Percentiles rank a stretch among this genome's conserved stretches.
These are phyloP conservation scores for Bovichtus diacanthus DNA, from an alignment of 2,797 vertebrate species.

Conservation along the genomic window DNA sequence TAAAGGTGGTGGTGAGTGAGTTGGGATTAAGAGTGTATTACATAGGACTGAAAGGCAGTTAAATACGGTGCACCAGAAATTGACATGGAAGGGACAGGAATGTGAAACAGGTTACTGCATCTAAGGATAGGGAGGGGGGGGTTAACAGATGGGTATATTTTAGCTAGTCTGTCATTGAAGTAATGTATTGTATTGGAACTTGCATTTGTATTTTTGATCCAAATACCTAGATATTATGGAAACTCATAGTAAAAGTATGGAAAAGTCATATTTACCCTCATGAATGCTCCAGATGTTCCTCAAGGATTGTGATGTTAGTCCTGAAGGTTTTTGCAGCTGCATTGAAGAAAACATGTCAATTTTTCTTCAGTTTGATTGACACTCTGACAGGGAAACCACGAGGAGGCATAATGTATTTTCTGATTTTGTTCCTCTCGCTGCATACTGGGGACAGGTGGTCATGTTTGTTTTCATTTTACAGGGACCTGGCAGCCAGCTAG, in stretches of 20 bases:
- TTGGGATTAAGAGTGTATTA: not conserved
- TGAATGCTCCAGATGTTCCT: slow-evolving; percentile 50
- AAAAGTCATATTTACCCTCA: slow-evolving; percentile 17
- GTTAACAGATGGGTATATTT: not conserved
- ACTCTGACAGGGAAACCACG: slow-evolving; percentile 4
- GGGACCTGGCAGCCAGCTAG: slow-evolving; percentile 32
- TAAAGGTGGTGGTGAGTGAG: not conserved
- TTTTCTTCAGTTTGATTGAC: slow-evolving; percentile 46
- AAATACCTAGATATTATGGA: not conserved
- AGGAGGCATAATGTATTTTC: slow-evolving; percentile 2
- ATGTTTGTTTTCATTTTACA: slow-evolving; percentile 62
- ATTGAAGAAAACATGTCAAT: slow-evolving; percentile 15
- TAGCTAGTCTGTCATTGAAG: not conserved
- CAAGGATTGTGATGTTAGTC: slow-evolving; percentile 28
- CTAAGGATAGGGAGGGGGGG: not conserved
- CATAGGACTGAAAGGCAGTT: not conserved
- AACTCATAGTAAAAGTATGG: not conserved
- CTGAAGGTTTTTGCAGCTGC: slow-evolving; percentile 40
- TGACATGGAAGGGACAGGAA: not conserved
- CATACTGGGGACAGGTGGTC: slow-evolving; percentile 55
- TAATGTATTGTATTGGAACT: not conserved
- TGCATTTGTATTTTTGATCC: not conserved
- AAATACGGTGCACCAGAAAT: not conserved
- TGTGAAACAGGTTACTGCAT: not conserved
- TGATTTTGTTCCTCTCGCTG: slow-evolving; percentile 7